Evolutionary conservation across 2,888 invertebrate species (phyloP), one percentile per base, ranked within the genome.

Genomic region (Spodoptera picta): DNA sequence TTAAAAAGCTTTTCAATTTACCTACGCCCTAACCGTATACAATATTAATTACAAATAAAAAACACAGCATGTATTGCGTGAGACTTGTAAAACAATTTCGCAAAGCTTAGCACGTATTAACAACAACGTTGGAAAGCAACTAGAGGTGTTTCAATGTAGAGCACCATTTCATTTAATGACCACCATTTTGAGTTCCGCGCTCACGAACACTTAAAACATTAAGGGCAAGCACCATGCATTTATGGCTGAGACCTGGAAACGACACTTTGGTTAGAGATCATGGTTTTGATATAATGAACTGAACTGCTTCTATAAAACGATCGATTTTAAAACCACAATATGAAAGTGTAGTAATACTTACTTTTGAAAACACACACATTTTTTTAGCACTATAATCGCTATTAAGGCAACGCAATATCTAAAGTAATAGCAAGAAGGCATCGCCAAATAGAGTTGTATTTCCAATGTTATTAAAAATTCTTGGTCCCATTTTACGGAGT

Each of bases 161-260:
- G 79, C 73, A 69, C 76, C 83, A 83, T 87, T 87, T 81, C 77
- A 67, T 85, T 85, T 86, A 87, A 88, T 84, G 85, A 74, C 77
- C 63, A 77, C 70, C 83, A 85, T 88, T 83, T 78, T 80, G 76
- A 85, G 83, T 82, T 82, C 81, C 79, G 74, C 81, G 75, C 81
- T 81, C 72, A 80, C 79, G 79, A 82, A 81, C 80, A 79, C 77
- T 83, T 80, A 68, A 73, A 74, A 74, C 77, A 79, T 85, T 83
- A 75, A 78, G 75, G 75, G 69, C 73, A 79, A 82, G 82, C 69
- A 76, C 77, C 82, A 82, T 80, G 75, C 80, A 83, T 83, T 85
- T 83, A 82, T 80, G 81, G 66, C 64, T 60, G 45, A 61, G 64
- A 73, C 74, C 66, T 72, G 24, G 31, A 64, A 70, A 64, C 54